Evolutionary conservation across 1,140 invertebrate species (phyloP), one percentile per base, ranked within the genome.

Genomic region (Drosophila micromelanica): DNA sequence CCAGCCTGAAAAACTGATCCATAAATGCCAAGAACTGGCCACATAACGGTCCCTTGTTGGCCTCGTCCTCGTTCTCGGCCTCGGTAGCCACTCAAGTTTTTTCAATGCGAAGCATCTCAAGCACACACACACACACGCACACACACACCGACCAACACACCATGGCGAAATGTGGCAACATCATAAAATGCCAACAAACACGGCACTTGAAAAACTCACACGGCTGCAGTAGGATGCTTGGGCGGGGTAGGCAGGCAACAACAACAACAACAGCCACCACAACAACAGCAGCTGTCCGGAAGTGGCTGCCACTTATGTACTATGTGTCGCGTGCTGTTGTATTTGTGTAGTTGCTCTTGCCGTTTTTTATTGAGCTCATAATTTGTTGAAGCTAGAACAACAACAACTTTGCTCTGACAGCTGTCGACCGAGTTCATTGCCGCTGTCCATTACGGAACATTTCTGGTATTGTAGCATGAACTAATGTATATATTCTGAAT

Each of bases 331-430:
- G 56, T 67, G 78, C 69, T 74, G 43, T 64, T 59, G 32, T 42
- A 17, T 2, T 23, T 20, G 30, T 57, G 43, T 54, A 46, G 51
- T 65, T 54, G 51, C 67, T 45, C 40, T 45, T 74, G 63, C 64
- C 70, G 75, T 61, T 82, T 82, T 81, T 78, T 82, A 82, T 82
- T 64, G 64, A 64, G 52, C 71, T 71, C 79, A 82, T 82, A 82
- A 78, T 82, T 82, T 82, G 79, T 81, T 67, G 49, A 73, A 82
- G 79, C 81, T 81, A 67, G 56, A 35, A 54, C 61, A 54, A 67
- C 46, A 75, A 43, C 70, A 70, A 61, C 59, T 60, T 63, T 59
- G 27, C 52, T 51, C 57, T 80, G 78, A 76, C 78, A 80, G 73
- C 37, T 27, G 55, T 46, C 54, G 23, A 30, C 20, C 54, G 54